Base-by-base conservation (phyloP, 2,888 invertebrate species). In the Sphecodes monilicornis region DNA sequence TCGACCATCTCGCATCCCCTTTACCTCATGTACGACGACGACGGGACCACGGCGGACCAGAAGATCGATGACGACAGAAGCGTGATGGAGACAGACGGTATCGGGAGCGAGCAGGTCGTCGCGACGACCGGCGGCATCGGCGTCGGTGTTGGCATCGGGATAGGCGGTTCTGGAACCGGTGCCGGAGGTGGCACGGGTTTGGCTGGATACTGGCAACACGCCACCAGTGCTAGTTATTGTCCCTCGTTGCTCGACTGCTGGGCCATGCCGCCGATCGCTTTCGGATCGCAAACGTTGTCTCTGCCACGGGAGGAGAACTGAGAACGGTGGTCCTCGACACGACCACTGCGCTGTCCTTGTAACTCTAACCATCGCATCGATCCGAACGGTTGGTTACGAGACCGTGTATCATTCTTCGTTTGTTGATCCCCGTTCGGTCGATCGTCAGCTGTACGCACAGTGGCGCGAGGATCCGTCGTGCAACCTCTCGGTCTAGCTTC, bases 131-230 rank as follows among this genome's bases (percentile, higher is more conserved):
- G 87, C 1, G 86, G 89, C 4, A 86, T 90, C n/a, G 92, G 91
- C 6, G 89, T 92, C 8, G 90, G 91, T 16, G 90, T 91, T 32
- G 92, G 92, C 1, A 91, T 92, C 64, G 90, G 92, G 13, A 84
- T 91, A 41, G 92, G 90, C 46, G 90, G 88, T 8, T 75, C 89
- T 0, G 86, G 82, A 0, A n/a, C 84, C 1, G 41, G 57, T 2
- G 76, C 90, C 1, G 90, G 88, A 6, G 91, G 91, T 3, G 66
- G 83, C 11, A 72, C 91, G 4, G 93, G 94, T 16, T 88, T 94
- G n/a, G 93, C 94, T 5, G 92, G 94, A 0, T 94, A 94, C 54
- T 94, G 94, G 92, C 94, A 94, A 74, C 94, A 94, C 77, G 94
- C 94, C 0, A 91, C 94, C 5, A 90, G 93, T 0, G 92, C 94